Evolutionary conservation across 2,888 invertebrate genomes (phyloP), one percentile per base, ranked within the genome.

Genomic region (Carabus problematicus): DNA sequence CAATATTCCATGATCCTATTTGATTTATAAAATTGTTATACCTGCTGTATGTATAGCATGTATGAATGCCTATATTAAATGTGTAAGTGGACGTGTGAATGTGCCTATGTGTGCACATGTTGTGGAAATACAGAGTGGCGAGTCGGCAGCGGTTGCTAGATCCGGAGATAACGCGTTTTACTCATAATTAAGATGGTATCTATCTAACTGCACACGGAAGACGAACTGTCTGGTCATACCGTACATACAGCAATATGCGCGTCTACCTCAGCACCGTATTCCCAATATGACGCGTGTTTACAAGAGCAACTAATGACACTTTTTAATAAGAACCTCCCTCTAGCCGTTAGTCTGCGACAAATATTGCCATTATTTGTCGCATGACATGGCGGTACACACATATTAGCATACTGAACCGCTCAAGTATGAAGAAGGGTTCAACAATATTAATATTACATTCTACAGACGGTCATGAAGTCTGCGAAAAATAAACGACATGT

Each of bases 161-260:
- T 67, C 52, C 43, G 16, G 43, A 80, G 81, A 81, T 81, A 81
- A 81, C 80, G 80, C 80, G 79, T 81, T 81, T 82, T 81, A 80
- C 80, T 81, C 80, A 81, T 81, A 81, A 81, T 82, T 82, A 81
- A 82, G 81, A 82, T 82, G 73, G 71, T 82, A 81, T 81, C 81
- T 74, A 72, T 11, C 60, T 67, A 67, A 67, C 67, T 67, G 67
- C 67, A 67, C 60, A 60, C 67, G 67, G 67, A 67, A 67, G 67
- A 67, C 67, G 67, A 41, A 67, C 60, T 67, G 67, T 67, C 67
- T 67, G 58, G 47, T 58, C 64, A 64, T 64, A 64, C 43, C 43
- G 42, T 55, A 52, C 14, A 52, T 19, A 52, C 52, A 52, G 41
- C 41, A 58, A 45, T 42, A 11, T 55, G 56, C 12, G 40, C 14